Conservation (phyloP, 1,140 invertebrate species). For the Magallana gigas region DNA sequence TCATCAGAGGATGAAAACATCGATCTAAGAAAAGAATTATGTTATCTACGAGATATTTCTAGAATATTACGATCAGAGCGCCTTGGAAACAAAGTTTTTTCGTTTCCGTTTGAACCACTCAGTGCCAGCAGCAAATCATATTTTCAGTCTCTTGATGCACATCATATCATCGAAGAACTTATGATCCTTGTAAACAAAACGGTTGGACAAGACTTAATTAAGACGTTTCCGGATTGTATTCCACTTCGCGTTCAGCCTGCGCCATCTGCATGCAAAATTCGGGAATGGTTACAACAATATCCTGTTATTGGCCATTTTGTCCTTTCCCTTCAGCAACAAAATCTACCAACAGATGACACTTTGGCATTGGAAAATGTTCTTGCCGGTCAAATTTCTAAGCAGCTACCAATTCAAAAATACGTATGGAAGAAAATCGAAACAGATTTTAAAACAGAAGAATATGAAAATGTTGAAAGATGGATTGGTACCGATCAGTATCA, state of each 20-base stretch:
- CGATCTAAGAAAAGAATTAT: conserved; percentile 33
- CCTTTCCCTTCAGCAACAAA: conserved; percentile 55
- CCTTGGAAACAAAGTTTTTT: conserved; percentile 54
- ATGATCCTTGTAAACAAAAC: conserved; percentile 67
- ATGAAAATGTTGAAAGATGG: conserved; percentile 5
- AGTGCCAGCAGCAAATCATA: conserved; percentile 44
- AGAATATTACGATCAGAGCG: conserved; percentile 56
- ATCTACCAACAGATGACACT: background rate
- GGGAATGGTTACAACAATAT: conserved; percentile 55
- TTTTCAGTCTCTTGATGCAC: conserved; percentile 63
- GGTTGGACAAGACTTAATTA: conserved; percentile 51
- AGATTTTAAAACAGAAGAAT: background rate
- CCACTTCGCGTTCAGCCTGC: conserved; percentile 58
- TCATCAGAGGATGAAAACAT: background rate
- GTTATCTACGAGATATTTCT: conserved; percentile 55
- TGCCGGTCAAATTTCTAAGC: conserved; percentile 13
- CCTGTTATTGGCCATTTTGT: conserved; percentile 49
- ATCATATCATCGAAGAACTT: conserved; percentile 69
- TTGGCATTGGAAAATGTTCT: conserved; percentile 18
- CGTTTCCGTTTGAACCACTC: conserved; percentile 55
- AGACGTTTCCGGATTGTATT: conserved; percentile 39
- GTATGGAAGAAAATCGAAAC: conserved; percentile 40
- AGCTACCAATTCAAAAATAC: conserved; percentile 40
- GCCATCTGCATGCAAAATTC: conserved; percentile 53
- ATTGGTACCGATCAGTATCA: conserved; percentile 56